Evolutionary conservation across 1,140 invertebrate species (phyloP).

Genomic region (Tyrophagus putrescentiae): DNA sequence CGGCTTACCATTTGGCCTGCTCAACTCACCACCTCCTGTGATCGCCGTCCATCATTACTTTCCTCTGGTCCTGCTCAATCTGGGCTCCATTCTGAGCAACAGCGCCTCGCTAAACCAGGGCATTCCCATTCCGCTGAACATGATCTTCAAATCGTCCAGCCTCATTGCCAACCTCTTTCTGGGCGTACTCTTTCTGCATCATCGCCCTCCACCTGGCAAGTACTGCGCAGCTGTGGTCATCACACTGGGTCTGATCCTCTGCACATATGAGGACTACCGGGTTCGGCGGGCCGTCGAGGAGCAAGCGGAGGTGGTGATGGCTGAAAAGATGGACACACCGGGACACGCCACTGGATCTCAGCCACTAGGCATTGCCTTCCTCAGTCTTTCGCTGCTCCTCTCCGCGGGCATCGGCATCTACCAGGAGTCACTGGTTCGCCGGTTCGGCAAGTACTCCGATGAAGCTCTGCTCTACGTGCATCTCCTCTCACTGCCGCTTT

Average conservation of each 20-base stretch:
- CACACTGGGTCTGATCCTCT: conserved; percentile 72
- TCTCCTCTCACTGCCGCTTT: too few species aligned
- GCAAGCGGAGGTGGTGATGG: background rate
- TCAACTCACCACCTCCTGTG: background rate
- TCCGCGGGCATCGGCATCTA: conserved; percentile 92
- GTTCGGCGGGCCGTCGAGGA: conserved; percentile 31
- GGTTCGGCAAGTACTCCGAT: conserved; percentile 78
- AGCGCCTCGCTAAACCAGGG: conserved; percentile 94
- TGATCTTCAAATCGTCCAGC: conserved; percentile 94
- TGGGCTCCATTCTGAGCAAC: conserved; percentile 77
- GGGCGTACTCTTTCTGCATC: conserved; percentile 76
- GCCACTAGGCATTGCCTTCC: conserved; percentile 48
- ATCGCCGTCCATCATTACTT: conserved; percentile 49
- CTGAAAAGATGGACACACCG: too few species aligned
- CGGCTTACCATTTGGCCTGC: conserved; percentile 6
- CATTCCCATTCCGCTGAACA: conserved; percentile 93
- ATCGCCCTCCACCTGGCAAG: conserved; percentile 63
- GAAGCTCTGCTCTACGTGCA: conserved; percentile 89
- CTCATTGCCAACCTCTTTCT: conserved; percentile 91
- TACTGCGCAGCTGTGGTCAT: conserved; percentile 86
- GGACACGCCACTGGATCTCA: too few species aligned
- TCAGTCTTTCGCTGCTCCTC: conserved; percentile 74
- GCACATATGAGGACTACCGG: conserved; percentile 69
- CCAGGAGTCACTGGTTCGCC: conserved; percentile 73
- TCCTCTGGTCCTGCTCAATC: conserved; percentile 74